Conservation (phyloP, 2,888 invertebrate genomes). For the Eristalis arbustorum region DNA sequence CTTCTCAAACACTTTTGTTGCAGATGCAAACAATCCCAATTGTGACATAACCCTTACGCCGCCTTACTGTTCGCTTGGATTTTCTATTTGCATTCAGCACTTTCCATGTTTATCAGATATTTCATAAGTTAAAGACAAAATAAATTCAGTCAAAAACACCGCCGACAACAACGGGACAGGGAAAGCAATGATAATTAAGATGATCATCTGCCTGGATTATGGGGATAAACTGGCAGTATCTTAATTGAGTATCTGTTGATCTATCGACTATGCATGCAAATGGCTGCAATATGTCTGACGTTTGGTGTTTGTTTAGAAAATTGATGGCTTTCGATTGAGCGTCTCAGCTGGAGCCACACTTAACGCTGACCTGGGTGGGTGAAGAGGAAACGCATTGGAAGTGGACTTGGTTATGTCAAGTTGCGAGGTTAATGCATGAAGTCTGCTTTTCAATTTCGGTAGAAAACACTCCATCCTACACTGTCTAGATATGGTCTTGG, state of each 20-base stretch:
- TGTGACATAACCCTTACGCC: not conserved
- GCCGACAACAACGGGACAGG: conserved; percentile 4
- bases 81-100: conserved; percentile 6
- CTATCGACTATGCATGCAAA: conserved; percentile 36
- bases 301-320: conserved; percentile 21
- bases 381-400: not conserved
- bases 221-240: not conserved
- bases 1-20: not conserved
- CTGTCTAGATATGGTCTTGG: not conserved
- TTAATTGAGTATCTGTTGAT: conserved; percentile 40
- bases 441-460: not conserved
- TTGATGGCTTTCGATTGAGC: not conserved
- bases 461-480: not conserved
- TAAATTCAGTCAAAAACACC: not conserved
- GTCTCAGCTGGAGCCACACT: not conserved
- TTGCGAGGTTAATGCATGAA: not conserved
- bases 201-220: conserved; percentile 33
- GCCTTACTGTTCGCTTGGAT: not conserved
- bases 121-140: conserved; percentile 18
- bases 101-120: conserved; percentile 24
- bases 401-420: not conserved
- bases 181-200: conserved; percentile 48
- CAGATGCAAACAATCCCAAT: not conserved
- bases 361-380: not conserved
- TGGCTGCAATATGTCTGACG: not conserved